A percentile compares a stretch with the other conserved stretches of the same genome.
Evolutionary conservation across 2,888 invertebrate genomes (phyloP).

Genomic region (Danaus chrysippus): DNA sequence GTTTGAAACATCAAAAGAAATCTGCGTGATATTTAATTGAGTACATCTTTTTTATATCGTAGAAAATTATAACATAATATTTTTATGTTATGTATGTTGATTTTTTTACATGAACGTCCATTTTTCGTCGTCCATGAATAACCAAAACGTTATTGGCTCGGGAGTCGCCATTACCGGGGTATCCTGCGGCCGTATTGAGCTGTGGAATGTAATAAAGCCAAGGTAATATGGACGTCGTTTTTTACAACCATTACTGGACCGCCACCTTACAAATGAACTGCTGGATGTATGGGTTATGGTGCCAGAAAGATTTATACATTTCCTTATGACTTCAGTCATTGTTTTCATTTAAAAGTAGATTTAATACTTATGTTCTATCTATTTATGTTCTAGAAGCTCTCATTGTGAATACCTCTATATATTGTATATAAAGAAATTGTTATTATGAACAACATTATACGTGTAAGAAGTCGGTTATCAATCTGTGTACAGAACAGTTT

Average conservation of each 20-base stretch:
- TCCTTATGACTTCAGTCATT: conserved; percentile 5
- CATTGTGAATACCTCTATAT: too few species aligned
- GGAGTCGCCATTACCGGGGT: conserved; percentile 39
- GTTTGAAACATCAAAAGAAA: too few species aligned
- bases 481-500: conserved; percentile 32
- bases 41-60: too few species aligned
- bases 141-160: conserved; percentile 46
- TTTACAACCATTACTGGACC: conserved; percentile 37
- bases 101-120: neutral
- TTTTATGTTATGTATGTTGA: neutral
- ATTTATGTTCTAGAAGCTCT: too few species aligned
- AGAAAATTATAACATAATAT: too few species aligned
- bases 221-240: conserved; percentile 36
- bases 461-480: conserved; percentile 18
- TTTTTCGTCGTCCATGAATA: conserved; percentile 20
- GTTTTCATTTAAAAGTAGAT: neutral
- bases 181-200: conserved; percentile 34
- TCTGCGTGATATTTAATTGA: too few species aligned
- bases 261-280: conserved; percentile 36
- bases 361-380: too few species aligned
- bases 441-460: neutral
- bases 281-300: conserved; percentile 22
- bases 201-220: conserved; percentile 35
- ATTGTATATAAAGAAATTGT: neutral
- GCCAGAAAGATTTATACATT: conserved; percentile 15